Base-by-base conservation (phyloP, 2,888 invertebrate genomes). In the Scrobipalpa costella region DNA sequence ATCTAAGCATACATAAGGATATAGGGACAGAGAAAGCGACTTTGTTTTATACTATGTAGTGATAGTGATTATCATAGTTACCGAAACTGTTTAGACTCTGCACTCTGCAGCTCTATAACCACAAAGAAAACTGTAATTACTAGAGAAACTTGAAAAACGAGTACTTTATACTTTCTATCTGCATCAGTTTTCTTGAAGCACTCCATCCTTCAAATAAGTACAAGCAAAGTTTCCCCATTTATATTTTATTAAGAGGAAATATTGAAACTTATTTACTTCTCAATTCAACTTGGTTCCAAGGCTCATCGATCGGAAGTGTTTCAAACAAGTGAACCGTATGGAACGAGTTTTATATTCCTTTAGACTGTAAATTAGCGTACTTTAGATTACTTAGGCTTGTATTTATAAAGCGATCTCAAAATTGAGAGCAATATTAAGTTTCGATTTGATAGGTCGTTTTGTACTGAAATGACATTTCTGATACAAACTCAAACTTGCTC, bases 161-260 rank as follows among this genome's bases (percentile, higher is more conserved):
- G 21, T 52, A 52, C 34, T 55, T 55, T 27, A 55, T 50, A 34
- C 50, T 19, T 61, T 59, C 50, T 66, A 62, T 68, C 55, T 57
- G 57, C 63, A 64, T 63, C 34, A 57, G 38, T 64, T 66, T 65
- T 66, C 66, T 65, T 34, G 55, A 64, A 63, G 62, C 58, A 69
- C 70, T 71, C 70, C 65, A 72, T 70, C 70, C 67, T 69, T 71
- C 68, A 70, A 70, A 55, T 55, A 55, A 55, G 66, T 69, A 73
- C 71, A 76, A 76, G 75, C 73, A 82, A 85, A 85, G 79, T 85
- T 85, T 81, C 67, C 71, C 78, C 81, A 86, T 86, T 84, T 83
- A 84, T 85, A 85, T 85, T 85, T 85, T 85, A 86, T 84, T 83
- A 83, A 81, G 81, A 79, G 76, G 76, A 83, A 85, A 81, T 80